phyloP scores from a whole-genome alignment of 2,888 invertebrate species.

The Catocala sponsa region DNA sequence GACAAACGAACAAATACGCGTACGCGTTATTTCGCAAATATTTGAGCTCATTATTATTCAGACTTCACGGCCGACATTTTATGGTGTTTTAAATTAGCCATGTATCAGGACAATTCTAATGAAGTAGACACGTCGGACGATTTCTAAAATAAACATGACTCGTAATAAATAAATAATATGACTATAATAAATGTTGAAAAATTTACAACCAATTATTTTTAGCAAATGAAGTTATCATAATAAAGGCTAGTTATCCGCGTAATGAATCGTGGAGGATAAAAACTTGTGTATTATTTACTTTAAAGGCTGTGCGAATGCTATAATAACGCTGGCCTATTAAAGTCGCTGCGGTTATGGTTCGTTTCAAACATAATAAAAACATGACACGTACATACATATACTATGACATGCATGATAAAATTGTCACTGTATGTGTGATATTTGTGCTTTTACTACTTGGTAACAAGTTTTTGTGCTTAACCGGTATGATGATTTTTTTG shows the following conservation, averaged over 20 bases:
- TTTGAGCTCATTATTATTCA: too few relatives aligned
- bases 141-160: conserved; percentile 45
- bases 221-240: conserved; percentile 52
- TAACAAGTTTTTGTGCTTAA: conserved; percentile 14
- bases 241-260: conserved; percentile 37
- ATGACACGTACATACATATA: conserved; percentile 15
- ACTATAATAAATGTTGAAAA: conserved; percentile 45
- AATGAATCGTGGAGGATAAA: conserved; percentile 43
- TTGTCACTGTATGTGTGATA: conserved; percentile 23
- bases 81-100: too few relatives aligned
- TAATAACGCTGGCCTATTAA: conserved; percentile 41
- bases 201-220: conserved; percentile 55
- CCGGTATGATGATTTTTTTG: conserved; percentile 8
- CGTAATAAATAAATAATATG: conserved; percentile 35
- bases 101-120: conserved; percentile 11
- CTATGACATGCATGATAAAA: conserved; percentile 19
- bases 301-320: conserved; percentile 24
- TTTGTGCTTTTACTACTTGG: conserved; percentile 10
- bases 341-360: conserved; percentile 28
- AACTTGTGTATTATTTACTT: conserved; percentile 40
- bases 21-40: too few relatives aligned
- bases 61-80: too few relatives aligned
- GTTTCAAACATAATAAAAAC: conserved; percentile 29
- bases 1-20: too few relatives aligned
- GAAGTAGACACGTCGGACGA: conserved; percentile 9